Evolutionary conservation across 2,113 vertebrate genomes (phyloP), one percentile per base, ranked within the genome.

Genomic region (Urocynchramus pylzowi): DNA sequence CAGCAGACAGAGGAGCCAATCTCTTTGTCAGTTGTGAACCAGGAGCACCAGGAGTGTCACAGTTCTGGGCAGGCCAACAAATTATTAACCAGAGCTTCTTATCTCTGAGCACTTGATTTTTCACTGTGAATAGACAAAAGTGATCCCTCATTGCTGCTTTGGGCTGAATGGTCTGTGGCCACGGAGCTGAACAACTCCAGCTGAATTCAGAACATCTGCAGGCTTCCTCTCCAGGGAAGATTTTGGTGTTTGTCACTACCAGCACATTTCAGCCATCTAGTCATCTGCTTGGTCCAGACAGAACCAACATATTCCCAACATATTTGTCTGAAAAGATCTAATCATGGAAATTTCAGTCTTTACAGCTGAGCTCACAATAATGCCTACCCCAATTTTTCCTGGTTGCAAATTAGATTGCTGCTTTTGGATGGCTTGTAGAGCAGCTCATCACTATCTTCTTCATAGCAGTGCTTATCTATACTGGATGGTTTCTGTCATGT

Each of bases 51-150:
- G 42, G 64, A 86, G 71, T 67, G 64, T 92, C 93, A 90, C 76
- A 30, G 56, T 68, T 68, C 68, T 89, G 95, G 80, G 65, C 69
- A 93, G 37, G 53, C 65, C 83, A 93, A 69, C 83, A 84, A 95
- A 94, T 95, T 75, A 96, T 86, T 89, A 90, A 93, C 83, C 83
- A 91, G 90, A 84, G 47, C 60, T 94, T 63, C 83, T 75, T 77
- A 41, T 67, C 85, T 78, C 85, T 11, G 31, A 90, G 76, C 41
- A 64, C 65, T 89, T 89, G 64, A 31, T 64, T 92, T 87, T 81
- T 88, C 73, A 28, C 44, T 49, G 31, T 44, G 71, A 95, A 78
- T 24, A 86, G 76, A 71, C 35, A 75, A 54, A 80, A 59, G 79
- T 3, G 4, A 90, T 93, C 87, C 76, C 41, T 86, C 79, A 6